Evolutionary conservation across 2,888 invertebrate genomes (phyloP), one percentile per base, ranked within the genome.

Genomic region (Coenonympha arcania): DNA sequence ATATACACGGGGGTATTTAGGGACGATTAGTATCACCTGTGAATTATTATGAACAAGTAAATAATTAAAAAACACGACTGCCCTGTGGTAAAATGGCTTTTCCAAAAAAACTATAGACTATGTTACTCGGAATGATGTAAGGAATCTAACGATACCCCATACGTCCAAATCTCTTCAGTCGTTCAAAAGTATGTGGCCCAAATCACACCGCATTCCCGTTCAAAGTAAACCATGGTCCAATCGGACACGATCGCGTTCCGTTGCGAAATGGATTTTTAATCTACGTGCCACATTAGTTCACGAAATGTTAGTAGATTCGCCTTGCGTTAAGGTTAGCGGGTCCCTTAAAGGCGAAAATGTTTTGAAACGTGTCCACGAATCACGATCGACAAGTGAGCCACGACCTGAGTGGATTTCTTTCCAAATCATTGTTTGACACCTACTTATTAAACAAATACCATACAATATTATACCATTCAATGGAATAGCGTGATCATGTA

Each of bases 181-280:
- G n/a, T n/a, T n/a, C n/a, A n/a, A n/a, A n/a, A n/a, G n/a, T n/a
- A n/a, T 50, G 40, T 49, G 48, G 41, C 31, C 22, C 26, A 34
- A 62, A 60, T 62, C 59, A 51, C 62, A 52, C 54, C 60, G 59
- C 52, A 61, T 64, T 60, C 62, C 60, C 58, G 60, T 56, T 65
- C 67, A n/a, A n/a, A n/a, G n/a, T n/a, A n/a, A n/a, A n/a, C n/a
- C n/a, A 67, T 55, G 67, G 66, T 54, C 63, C 62, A 49, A 60
- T 54, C 56, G 61, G 61, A 60, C 68, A 66, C 67, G 67, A 66
- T 55, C 54, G 48, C 62, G 64, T 60, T 56, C 41, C 42, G 54
- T 66, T 64, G 62, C 56, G 59, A 62, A 64, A 65, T 49, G 20
- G 43, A 53, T 59, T 43, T 36, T 57, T 44, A 52, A 59, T 50